Conservation (phyloP, 2,888 invertebrate species). For the Monoplex corrugatus region DNA sequence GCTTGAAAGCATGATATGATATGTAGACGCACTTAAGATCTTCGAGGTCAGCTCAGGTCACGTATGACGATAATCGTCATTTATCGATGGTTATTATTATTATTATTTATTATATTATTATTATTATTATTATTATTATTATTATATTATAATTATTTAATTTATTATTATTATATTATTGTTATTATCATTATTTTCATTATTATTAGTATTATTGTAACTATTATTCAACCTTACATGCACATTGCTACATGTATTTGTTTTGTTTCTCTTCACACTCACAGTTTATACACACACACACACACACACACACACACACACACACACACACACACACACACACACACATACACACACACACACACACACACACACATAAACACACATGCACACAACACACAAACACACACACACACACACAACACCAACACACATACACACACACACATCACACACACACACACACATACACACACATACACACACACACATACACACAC, state of each 20-base stretch:
- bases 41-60: no score
- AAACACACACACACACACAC: neutral
- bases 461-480: neutral
- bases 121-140: no score
- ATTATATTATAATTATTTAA: neutral
- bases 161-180: neutral
- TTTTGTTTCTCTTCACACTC: no score
- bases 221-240: neutral
- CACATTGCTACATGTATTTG: no score
- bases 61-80: no score
- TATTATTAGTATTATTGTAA: neutral
- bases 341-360: no score
- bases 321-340: neutral
- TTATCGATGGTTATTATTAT: no score
- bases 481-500: no score
- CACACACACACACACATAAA: no score
- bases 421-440: neutral
- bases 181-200: neutral
- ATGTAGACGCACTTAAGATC: no score
- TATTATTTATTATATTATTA: no score
- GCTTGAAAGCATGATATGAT: no score
- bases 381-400: neutral
- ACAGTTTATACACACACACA: neutral
- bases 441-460: neutral
- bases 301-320: conserved; percentile 1